These are phyloP conservation scores for Scytalopus superciliaris DNA, from an alignment of 2,113 vertebrate genomes.

Conservation along the genomic window DNA sequence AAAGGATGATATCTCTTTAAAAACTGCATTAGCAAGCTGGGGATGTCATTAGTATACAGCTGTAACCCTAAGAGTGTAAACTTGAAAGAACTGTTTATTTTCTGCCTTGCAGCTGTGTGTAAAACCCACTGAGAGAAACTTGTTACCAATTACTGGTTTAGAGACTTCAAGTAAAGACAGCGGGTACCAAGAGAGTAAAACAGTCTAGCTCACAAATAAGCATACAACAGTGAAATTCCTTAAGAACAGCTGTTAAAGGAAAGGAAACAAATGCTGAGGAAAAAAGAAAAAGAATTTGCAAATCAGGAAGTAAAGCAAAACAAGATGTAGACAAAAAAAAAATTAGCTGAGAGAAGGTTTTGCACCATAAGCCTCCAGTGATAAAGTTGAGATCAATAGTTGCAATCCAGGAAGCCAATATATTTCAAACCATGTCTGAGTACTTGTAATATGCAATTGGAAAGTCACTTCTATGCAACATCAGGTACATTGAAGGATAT, in stretches of 20 bases:
- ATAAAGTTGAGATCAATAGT: not conserved
- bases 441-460: not conserved
- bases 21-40: constrained; percentile 3
- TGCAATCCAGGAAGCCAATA: not conserved
- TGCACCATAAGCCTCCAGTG: not conserved
- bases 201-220: constrained; percentile 42
- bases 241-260: constrained; percentile 34
- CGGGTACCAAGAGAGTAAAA: constrained; percentile 62
- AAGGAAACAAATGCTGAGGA: not conserved
- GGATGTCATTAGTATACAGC: constrained; percentile 50
- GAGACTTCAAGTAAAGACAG: constrained; percentile 62
- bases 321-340: not conserved
- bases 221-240: constrained; percentile 38
- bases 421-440: not conserved
- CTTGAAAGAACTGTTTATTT: constrained; percentile 68
- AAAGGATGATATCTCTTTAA: constrained; percentile 46
- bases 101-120: constrained; percentile 67
- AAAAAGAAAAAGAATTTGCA: not conserved
- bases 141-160: constrained; percentile 69
- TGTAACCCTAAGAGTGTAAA: constrained; percentile 48
- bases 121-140: constrained; percentile 67
- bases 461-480: not conserved
- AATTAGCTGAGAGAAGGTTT: not conserved
- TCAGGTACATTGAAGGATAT: not conserved
- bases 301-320: not conserved